phyloP scores from a whole-genome alignment of 2,797 vertebrate genomes.

The Glyptemys insculpta region DNA sequence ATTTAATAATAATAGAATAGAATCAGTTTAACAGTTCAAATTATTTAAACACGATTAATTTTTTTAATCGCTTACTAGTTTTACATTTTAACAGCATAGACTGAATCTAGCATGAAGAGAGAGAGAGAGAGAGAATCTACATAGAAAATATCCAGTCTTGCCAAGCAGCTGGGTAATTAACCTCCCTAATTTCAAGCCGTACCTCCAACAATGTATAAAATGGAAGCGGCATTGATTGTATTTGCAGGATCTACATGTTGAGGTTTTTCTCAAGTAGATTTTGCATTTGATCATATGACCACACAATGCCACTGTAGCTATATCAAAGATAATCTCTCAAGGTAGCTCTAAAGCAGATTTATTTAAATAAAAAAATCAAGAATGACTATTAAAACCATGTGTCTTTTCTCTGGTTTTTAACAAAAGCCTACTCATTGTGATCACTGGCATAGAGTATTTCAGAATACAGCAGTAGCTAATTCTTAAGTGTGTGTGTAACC shows the following conservation, averaged over 20 bases:
- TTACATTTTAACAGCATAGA: not conserved
- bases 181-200: not conserved
- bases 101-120: not conserved
- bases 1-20: too few relatives aligned
- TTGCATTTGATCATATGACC: not conserved
- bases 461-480: not conserved
- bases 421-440: slow-evolving; percentile 6
- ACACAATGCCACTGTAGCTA: not conserved
- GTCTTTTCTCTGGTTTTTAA: slow-evolving; percentile 14
- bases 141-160: not conserved
- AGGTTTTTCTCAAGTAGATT: not conserved
- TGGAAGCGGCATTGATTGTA: not conserved
- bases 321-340: not conserved
- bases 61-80: not conserved
- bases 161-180: slow-evolving; percentile 1
- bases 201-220: not conserved
- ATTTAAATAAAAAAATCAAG: slow-evolving; percentile 19
- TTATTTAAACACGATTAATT: too few relatives aligned
- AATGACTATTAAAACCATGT: slow-evolving; percentile 1
- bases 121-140: not conserved
- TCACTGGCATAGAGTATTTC: not conserved
- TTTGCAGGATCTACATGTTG: not conserved
- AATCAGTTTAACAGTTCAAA: too few relatives aligned
- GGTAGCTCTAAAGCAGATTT: not conserved
- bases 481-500: not conserved